phyloP scores from a whole-genome alignment of 2,113 vertebrate genomes.

The Cnemophilus loriae region DNA sequence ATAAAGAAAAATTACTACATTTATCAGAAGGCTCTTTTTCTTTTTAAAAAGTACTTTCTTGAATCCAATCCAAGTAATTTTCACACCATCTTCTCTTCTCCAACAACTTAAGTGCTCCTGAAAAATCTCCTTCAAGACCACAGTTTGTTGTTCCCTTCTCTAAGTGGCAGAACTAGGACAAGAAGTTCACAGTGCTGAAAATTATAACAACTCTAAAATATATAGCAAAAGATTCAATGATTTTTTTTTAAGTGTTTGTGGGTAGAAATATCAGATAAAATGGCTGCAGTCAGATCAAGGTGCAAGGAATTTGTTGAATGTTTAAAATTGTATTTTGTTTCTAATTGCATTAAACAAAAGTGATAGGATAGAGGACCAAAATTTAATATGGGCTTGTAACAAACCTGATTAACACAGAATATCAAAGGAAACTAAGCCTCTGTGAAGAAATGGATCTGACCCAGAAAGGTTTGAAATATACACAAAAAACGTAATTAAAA shows the following conservation, averaged over 20 bases:
- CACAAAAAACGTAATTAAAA: background rate
- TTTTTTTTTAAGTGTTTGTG: background rate
- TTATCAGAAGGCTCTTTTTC: background rate
- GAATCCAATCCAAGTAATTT: background rate
- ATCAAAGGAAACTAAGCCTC: background rate
- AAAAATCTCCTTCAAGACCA: background rate
- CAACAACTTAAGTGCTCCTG: background rate
- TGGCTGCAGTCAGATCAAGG: background rate
- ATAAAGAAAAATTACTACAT: background rate
- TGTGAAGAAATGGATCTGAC: fast-evolving
- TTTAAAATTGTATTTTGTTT: background rate
- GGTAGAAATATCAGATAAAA: background rate
- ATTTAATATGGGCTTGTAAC: fast-evolving
- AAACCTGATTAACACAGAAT: background rate
- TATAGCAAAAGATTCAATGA: background rate
- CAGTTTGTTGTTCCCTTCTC: background rate
- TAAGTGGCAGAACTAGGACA: background rate
- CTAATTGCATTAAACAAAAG: background rate
- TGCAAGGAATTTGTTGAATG: background rate
- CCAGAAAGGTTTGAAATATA: background rate
- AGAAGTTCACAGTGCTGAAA: background rate
- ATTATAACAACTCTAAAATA: background rate
- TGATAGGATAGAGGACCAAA: background rate
- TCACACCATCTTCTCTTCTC: background rate
- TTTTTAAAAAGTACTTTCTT: background rate